A percentile compares a stretch with the other conserved stretches of the same genome.
Evolutionary conservation across 1,140 invertebrate species (phyloP).

Genomic region (Heliconius hermathena): DNA sequence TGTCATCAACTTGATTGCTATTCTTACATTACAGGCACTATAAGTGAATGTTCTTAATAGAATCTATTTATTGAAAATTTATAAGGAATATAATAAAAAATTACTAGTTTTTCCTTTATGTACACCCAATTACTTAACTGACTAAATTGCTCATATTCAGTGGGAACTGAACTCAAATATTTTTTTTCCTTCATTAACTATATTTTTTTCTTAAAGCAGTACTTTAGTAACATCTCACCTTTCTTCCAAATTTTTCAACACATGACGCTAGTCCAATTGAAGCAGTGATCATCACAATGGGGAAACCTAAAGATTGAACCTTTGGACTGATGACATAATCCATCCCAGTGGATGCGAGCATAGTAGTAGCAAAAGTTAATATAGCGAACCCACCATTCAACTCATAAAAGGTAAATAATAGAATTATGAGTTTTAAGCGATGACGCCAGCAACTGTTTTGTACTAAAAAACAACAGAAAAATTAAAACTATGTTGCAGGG

Average conservation of each 20-base stretch:
- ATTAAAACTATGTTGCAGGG: no score
- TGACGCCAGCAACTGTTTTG: conserved; percentile 41
- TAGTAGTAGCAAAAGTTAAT: conserved; percentile 45
- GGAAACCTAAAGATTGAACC: conserved; percentile 55
- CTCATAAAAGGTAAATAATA: conserved; percentile 42
- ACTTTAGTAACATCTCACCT: conserved; percentile 40
- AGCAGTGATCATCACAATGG: conserved; percentile 54
- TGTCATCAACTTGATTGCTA: no score
- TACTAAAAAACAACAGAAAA: conserved; percentile 23
- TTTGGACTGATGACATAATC: conserved; percentile 53
- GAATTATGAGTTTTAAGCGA: conserved; percentile 44
- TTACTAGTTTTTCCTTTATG: no score
- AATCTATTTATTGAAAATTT: no score
- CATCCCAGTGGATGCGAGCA: conserved; percentile 51
- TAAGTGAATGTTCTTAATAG: no score
- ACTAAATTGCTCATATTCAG: no score
- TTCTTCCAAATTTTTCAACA: conserved; percentile 58
- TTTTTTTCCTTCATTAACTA: no score
- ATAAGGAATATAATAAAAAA: no score
- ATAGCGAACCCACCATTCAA: conserved; percentile 45
- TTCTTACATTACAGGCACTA: no score
- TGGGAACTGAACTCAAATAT: no score
- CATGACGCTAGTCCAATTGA: conserved; percentile 45
- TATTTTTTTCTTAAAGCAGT: no score
- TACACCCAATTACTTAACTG: no score